These are phyloP conservation scores for Lacerta viridis DNA, from an alignment of 2,797 vertebrate genomes.

Conservation along the genomic window DNA sequence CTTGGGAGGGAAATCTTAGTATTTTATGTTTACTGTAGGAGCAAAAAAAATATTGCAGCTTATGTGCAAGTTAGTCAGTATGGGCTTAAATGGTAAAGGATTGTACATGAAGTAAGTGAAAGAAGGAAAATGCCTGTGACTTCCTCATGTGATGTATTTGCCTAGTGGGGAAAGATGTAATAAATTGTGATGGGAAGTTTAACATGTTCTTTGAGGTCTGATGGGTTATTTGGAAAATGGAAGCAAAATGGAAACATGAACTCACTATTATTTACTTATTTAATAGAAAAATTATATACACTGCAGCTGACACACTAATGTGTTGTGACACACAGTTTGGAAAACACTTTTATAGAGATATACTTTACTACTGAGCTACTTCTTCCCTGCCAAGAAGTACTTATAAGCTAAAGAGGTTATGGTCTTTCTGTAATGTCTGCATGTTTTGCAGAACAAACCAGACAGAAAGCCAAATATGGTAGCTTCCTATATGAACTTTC, in stretches of 20 bases:
- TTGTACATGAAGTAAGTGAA: not conserved
- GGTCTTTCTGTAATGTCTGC: not conserved
- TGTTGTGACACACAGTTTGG: no score
- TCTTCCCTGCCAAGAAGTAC: conserved; percentile 6
- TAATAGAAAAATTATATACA: no score
- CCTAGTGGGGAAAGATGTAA: not conserved
- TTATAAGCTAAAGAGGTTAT: not conserved
- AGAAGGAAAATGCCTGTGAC: not conserved
- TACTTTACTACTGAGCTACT: conserved; percentile 44
- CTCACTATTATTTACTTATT: not conserved
- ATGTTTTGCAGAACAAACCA: not conserved
- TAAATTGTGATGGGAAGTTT: no score
- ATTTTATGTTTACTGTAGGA: not conserved
- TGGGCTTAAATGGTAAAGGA: not conserved
- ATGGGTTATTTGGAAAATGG: not conserved
- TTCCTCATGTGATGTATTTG: not conserved
- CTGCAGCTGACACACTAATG: no score
- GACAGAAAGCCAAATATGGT: not conserved
- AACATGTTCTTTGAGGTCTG: not conserved
- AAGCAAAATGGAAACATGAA: not conserved
- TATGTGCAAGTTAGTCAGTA: not conserved
- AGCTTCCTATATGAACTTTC: not conserved
- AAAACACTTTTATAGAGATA: conserved; percentile 1
- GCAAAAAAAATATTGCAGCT: not conserved
- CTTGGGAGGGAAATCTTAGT: not conserved